Evolutionary conservation across 2,888 invertebrate species (phyloP).

Genomic region (Limnephilus auricula): DNA sequence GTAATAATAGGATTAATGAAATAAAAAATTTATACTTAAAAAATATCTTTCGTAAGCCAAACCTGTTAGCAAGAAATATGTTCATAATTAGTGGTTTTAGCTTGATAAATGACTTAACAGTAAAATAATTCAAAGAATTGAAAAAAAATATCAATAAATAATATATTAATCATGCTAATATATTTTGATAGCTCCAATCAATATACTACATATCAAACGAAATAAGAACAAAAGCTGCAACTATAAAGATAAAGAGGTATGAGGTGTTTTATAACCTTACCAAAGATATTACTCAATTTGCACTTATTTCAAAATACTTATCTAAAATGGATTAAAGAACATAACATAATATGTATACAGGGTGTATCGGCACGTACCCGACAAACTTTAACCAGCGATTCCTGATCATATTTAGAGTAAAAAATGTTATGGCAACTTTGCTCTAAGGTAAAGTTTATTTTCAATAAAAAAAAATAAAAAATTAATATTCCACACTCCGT

Average conservation of each 20-base stretch:
- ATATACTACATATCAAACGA: not conserved
- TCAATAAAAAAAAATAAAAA: no score
- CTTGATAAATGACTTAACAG: not conserved
- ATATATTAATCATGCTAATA: not conserved
- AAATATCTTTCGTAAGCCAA: not conserved
- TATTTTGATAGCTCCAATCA: not conserved
- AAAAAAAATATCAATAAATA: not conserved
- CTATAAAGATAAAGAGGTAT: not conserved
- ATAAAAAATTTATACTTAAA: no score
- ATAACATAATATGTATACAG: not conserved
- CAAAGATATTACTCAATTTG: not conserved
- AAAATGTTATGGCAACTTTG: no score
- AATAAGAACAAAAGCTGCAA: not conserved
- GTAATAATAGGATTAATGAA: no score
- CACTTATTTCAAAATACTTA: not conserved
- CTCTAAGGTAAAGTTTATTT: no score
- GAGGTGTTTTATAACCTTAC: not conserved
- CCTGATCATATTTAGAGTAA: no score
- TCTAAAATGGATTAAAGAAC: no score
- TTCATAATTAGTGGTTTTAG: not conserved
- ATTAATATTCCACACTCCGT: no score
- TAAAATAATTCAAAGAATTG: not conserved
- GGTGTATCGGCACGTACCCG: no score
- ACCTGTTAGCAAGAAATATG: not conserved
- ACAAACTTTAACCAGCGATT: no score